These are phyloP conservation scores for Tetramorium simillimum DNA, from an alignment of 1,140 invertebrate species.

Conservation along the genomic window DNA sequence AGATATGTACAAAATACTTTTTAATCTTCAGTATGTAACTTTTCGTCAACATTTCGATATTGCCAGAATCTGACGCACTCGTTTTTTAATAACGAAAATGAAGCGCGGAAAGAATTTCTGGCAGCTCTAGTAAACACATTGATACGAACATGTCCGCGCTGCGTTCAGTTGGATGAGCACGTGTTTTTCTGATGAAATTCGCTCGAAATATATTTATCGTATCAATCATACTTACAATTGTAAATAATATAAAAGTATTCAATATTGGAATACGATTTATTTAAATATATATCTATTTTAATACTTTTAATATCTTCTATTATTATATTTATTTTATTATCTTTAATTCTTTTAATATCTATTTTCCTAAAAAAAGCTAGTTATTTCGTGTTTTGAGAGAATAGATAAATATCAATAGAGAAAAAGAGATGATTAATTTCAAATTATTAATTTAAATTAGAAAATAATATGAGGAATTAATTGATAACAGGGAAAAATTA, in stretches of 20 bases:
- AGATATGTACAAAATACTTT: background rate
- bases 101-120: slow-evolving; percentile 2
- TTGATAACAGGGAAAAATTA: background rate
- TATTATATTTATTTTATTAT: too few relatives aligned
- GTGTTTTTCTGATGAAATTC: background rate
- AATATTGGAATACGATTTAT: background rate
- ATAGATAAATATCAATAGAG: background rate
- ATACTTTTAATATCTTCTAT: background rate
- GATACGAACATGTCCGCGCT: background rate
- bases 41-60: slow-evolving; percentile 6
- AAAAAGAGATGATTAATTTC: background rate
- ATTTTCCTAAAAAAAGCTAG: background rate
- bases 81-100: slow-evolving; percentile 24
- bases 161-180: background rate
- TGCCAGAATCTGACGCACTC: background rate
- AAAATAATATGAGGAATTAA: background rate
- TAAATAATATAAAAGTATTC: slow-evolving; percentile 3
- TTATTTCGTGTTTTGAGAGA: background rate
- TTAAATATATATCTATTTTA: background rate
- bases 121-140: background rate
- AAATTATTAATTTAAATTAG: background rate
- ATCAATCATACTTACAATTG: background rate
- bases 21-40: background rate
- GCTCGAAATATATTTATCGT: slow-evolving; percentile 12
- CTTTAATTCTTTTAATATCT: background rate